Evolutionary conservation across 2,888 invertebrate species (phyloP).

Genomic region (Amorpha juglandis): DNA sequence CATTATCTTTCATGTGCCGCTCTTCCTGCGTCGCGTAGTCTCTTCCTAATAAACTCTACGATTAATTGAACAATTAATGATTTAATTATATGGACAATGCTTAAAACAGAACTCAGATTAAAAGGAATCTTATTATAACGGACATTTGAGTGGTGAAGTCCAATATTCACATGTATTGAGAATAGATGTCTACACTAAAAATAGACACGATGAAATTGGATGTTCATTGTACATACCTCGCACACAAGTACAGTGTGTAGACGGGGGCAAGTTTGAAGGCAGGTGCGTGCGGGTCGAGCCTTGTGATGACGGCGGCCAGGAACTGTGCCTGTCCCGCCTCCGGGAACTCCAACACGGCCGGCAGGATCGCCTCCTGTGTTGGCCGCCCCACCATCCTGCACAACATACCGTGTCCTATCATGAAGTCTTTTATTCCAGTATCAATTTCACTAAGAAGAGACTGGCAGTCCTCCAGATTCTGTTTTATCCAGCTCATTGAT

Average conservation of each 20-base stretch:
- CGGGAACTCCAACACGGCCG: constrained; percentile 96
- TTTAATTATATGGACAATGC: neutral
- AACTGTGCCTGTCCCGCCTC: constrained; percentile 97
- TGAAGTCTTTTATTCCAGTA: neutral
- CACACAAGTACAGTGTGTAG: constrained; percentile 97
- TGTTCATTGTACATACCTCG: constrained; percentile 80
- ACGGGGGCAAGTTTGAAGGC: constrained; percentile 98
- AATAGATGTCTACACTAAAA: no score
- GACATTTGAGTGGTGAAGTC: no score
- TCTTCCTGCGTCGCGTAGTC: no score
- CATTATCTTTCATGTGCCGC: neutral
- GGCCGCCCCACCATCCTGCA: constrained; percentile 11
- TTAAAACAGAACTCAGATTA: neutral
- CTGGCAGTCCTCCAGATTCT: neutral
- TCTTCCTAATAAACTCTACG: neutral
- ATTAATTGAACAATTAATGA: neutral
- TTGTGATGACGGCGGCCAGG: constrained; percentile 93
- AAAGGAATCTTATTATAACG: no score
- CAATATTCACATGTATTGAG: neutral
- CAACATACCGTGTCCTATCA: neutral
- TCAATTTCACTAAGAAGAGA: neutral
- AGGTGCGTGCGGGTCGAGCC: constrained; percentile 94
- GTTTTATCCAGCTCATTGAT: neutral
- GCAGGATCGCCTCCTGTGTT: constrained; percentile 92
- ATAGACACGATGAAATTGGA: no score